Conservation (phyloP, 2,797 vertebrate species). For the Orientallactaga sibirica region DNA sequence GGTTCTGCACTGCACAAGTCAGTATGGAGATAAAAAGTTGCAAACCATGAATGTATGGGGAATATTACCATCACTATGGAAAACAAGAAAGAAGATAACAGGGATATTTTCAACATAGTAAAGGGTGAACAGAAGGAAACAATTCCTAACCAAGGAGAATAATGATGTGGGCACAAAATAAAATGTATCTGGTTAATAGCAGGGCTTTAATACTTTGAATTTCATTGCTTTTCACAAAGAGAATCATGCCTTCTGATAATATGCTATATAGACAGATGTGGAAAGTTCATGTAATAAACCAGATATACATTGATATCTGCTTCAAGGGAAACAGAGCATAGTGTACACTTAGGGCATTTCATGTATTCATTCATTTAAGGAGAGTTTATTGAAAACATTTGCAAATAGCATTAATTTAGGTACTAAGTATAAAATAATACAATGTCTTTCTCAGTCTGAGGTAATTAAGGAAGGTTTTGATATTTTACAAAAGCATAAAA, state of each 20-base stretch:
- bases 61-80: not conserved
- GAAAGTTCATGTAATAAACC: not conserved
- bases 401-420: not conserved
- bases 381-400: not conserved
- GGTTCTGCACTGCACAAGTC: not conserved
- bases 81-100: not conserved
- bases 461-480: not conserved
- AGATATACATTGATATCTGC: not conserved
- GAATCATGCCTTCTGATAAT: not conserved
- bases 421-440: not conserved
- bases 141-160: not conserved
- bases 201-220: not conserved
- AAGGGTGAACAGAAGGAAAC: not conserved
- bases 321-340: not conserved
- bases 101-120: fast-evolving
- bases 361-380: not conserved
- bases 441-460: not conserved
- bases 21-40: not conserved
- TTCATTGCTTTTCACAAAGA: not conserved
- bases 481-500: not conserved
- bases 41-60: not conserved
- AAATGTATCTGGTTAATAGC: not conserved
- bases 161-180: not conserved
- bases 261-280: not conserved
- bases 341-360: not conserved